phyloP scores from a whole-genome alignment of 1,140 invertebrate genomes.

The Lucilia sericata region DNA sequence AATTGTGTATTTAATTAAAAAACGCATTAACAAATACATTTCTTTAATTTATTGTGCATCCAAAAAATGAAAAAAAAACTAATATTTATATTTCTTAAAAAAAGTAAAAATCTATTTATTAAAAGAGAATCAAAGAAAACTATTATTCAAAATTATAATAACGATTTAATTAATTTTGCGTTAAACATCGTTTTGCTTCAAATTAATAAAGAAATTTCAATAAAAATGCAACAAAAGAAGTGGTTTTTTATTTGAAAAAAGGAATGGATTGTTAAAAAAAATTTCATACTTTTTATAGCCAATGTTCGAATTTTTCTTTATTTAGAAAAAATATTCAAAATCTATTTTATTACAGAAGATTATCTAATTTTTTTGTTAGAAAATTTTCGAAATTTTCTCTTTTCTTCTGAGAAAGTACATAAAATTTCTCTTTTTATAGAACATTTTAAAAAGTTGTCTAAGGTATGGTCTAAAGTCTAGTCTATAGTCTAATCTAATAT shows the following conservation, averaged over 20 bases:
- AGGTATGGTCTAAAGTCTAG: no score
- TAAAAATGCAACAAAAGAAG: neutral
- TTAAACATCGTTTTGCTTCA: slow-evolving; percentile 1
- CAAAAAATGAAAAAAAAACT: neutral
- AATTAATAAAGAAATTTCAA: neutral
- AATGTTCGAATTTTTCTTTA: no score
- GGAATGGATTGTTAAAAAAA: no score
- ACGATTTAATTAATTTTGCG: neutral
- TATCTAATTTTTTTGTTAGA: no score
- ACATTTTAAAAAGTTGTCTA: no score
- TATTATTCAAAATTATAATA: neutral
- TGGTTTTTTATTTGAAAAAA: neutral
- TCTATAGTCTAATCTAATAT: no score
- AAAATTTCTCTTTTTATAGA: no score
- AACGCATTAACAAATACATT: neutral
- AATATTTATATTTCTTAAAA: neutral
- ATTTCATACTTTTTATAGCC: no score
- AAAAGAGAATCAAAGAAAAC: neutral
- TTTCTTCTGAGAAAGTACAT: no score
- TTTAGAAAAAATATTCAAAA: no score
- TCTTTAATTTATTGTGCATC: slow-evolving; percentile 6
- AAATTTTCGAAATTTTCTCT: no score
- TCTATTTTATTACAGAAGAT: no score
- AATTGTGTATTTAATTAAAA: slow-evolving; percentile 8
- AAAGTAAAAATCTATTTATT: neutral